phyloP scores from a whole-genome alignment of 2,797 vertebrate species.

The Phalloptychus januarius region DNA sequence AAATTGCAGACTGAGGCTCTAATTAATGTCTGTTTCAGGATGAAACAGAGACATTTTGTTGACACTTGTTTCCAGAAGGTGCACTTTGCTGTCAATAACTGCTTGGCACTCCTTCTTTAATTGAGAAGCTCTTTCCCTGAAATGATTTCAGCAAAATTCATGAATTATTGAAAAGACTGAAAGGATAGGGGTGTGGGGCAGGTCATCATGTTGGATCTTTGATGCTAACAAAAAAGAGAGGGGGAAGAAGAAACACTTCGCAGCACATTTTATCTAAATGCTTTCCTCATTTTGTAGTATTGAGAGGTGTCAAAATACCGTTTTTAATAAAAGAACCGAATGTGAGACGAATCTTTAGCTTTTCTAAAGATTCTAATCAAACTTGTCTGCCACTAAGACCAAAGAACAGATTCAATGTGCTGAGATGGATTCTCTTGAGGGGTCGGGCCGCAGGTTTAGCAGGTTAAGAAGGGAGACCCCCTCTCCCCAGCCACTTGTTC shows the following conservation, averaged over 20 bases:
- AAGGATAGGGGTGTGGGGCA: constrained; percentile 55
- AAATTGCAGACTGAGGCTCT: constrained; percentile 23
- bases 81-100: constrained; percentile 46
- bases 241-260: constrained; percentile 7
- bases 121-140: constrained; percentile 72
- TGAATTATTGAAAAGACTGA: constrained; percentile 77
- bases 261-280: constrained; percentile 18
- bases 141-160: constrained; percentile 67
- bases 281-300: constrained; percentile 19
- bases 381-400: background rate
- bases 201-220: constrained; percentile 59
- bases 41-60: constrained; percentile 47
- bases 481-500: too few relatives aligned
- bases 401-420: constrained; percentile 6
- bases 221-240: constrained; percentile 29
- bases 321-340: constrained; percentile 36
- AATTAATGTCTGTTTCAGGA: constrained; percentile 41
- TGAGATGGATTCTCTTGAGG: constrained; percentile 21
- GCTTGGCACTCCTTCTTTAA: constrained; percentile 58
- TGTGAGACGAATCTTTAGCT: constrained; percentile 17
- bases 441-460: too few relatives aligned
- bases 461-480: too few relatives aligned
- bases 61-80: constrained; percentile 47
- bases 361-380: constrained; percentile 35
- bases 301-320: constrained; percentile 31